Conservation (phyloP, 2,888 invertebrate genomes). For the Cyclophora albipunctata region DNA sequence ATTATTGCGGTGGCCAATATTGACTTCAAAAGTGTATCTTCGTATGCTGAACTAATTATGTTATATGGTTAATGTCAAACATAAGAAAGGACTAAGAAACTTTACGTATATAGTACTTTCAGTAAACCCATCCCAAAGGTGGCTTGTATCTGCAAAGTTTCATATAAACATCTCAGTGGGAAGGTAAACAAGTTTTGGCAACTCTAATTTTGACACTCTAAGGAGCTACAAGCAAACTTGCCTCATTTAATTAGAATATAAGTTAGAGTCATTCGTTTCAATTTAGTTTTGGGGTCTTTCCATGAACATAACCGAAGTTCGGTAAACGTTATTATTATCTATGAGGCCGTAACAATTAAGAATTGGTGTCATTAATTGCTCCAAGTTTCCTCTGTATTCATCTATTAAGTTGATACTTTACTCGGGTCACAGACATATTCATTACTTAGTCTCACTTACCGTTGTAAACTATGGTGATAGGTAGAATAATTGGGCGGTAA, state of each 20-base stretch:
- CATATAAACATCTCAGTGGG: conserved; percentile 52
- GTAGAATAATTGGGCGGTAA: not conserved
- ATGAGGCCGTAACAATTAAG: conserved; percentile 11
- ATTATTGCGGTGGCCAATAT: too few species aligned
- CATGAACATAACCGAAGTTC: conserved; percentile 23
- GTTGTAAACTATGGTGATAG: too few species aligned
- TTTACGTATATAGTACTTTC: conserved; percentile 37
- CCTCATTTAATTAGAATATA: conserved; percentile 58
- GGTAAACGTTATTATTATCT: conserved; percentile 19
- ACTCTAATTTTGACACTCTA: conserved; percentile 63
- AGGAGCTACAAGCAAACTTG: conserved; percentile 42
- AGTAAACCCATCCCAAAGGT: conserved; percentile 44
- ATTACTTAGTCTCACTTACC: too few species aligned
- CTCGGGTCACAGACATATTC: too few species aligned
- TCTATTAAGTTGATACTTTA: too few species aligned
- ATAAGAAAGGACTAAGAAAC: conserved; percentile 31
- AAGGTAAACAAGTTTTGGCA: conserved; percentile 60
- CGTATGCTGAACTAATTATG: too few species aligned
- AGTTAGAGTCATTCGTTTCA: conserved; percentile 59
- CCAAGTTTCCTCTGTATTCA: conserved; percentile 7
- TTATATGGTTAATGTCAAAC: conserved; percentile 17
- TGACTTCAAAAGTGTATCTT: too few species aligned
- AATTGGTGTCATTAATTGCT: conserved; percentile 10
- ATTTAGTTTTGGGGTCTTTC: conserved; percentile 44
- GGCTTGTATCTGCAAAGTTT: conserved; percentile 52